Base-by-base conservation (phyloP, 2,888 invertebrate species). In the Pammene fasciana region DNA sequence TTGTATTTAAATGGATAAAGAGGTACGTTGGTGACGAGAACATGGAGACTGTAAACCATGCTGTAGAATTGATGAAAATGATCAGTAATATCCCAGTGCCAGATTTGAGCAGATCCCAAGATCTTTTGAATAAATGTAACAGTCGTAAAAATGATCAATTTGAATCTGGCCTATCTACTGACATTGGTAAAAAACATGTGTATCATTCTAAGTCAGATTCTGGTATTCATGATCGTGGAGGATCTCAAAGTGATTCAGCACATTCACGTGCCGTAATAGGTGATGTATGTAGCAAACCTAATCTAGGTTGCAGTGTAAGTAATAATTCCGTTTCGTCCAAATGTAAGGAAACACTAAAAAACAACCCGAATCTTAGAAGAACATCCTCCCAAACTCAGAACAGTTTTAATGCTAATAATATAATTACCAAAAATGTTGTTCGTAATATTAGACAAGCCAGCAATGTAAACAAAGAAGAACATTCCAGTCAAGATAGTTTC, bases 1-100 rank as follows among this genome's bases (percentile, higher is more conserved):
- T 86, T 46, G 87, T 90, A 73, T 89, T 85, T 71, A 90, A 89
- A 82, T 88, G 86, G 86, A 78, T 87, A 2, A 83, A 84, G 67
- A 88, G 86, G 72, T 73, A 87, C n/a, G 77, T 79, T 1, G 82
- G 81, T 0, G 82, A 82, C 65, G 74, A 84, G 26, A 81, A 83
- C 65, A 76, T 75, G 26, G 76, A 81, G 62, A 80, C 80, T 1
- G 73, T 86, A 56, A 72, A 78, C 16, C 74, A 81, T 54, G 88
- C 87, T 5, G 72, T 78, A 0, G 80, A 82, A 2, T 74, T 90
- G 14, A 81, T 88, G 82, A 68, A 75, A 48, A 79, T 78, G 71
- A 86, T 90, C n/a, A 76, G 72, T 50, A 82, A 67, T 61, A 72
- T 88, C 41, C 78, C 82, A n/a, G 72, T 80, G 5, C 85, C 86